Conservation (phyloP, 2,113 vertebrate species). For the Xenopus laevis region DNA sequence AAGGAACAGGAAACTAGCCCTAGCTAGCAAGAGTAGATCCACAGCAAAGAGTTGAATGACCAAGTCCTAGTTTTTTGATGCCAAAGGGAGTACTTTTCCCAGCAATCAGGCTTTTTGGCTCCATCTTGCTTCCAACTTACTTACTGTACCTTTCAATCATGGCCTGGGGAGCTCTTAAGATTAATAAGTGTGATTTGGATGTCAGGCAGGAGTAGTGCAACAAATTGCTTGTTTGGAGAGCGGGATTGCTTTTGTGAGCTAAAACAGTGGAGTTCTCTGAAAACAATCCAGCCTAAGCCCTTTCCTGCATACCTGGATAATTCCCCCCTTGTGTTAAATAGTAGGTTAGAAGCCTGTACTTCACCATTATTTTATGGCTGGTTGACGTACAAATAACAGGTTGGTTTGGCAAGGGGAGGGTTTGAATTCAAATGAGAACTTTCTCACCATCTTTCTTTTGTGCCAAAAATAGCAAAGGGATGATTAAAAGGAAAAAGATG, state of each 20-base stretch:
- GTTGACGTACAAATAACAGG: conserved; percentile 16
- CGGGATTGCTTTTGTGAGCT: conserved; percentile 50
- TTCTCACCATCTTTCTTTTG: neutral
- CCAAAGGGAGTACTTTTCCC: neutral
- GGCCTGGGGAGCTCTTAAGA: conserved; percentile 22
- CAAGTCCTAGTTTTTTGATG: neutral
- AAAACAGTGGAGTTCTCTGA: conserved; percentile 47
- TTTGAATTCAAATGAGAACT: neutral
- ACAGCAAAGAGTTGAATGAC: neutral
- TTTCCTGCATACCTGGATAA: conserved; percentile 18
- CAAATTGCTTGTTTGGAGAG: neutral
- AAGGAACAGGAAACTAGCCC: too few relatives aligned
- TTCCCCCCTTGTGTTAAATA: conserved; percentile 18
- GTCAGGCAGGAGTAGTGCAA: conserved; percentile 28
- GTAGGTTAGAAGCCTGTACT: conserved; percentile 14
- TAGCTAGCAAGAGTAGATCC: too few relatives aligned
- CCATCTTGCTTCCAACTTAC: neutral
- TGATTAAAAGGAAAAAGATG: too few relatives aligned
- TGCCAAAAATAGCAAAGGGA: neutral
- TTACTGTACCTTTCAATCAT: conserved; percentile 33
- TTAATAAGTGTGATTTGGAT: conserved; percentile 35
- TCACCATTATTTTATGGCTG: conserved; percentile 13
- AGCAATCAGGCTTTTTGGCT: neutral
- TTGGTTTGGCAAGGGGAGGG: neutral
- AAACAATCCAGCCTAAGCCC: neutral